A percentile compares a stretch with the other conserved stretches of the same genome.
Conservation (phyloP, 2,113 vertebrate species). For the Calidris pugnax region DNA sequence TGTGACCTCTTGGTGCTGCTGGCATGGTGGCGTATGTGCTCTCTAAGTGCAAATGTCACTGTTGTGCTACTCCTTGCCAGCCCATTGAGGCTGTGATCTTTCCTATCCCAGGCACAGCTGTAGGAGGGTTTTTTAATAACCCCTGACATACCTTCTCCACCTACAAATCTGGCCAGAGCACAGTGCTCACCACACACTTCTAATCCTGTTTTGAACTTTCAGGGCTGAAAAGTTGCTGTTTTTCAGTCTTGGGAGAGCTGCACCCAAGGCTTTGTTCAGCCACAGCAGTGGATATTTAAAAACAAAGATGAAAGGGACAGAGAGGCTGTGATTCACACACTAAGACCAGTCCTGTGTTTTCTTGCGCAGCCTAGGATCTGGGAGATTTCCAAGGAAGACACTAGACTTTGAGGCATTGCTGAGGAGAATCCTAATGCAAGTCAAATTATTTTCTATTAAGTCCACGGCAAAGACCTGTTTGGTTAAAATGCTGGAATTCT, state of each 20-base stretch:
- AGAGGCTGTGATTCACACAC: neutral
- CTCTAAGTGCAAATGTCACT: neutral
- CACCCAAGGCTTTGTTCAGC: neutral
- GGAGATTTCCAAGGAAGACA: neutral
- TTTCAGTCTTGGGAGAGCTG: neutral
- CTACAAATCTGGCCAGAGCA: neutral
- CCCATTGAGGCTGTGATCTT: neutral
- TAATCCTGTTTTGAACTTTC: neutral
- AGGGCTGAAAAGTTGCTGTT: neutral
- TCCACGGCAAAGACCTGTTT: neutral
- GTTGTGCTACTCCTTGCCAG: neutral
- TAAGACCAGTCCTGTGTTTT: neutral
- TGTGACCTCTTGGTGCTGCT: neutral
- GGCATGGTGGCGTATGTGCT: too few relatives aligned
- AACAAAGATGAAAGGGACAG: neutral
- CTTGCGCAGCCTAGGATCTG: neutral
- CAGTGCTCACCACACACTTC: neutral
- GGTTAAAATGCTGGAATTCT: slow-evolving; percentile 30
- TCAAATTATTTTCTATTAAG: slow-evolving; percentile 14
- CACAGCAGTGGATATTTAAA: neutral
- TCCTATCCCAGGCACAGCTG: neutral
- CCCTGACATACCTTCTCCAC: neutral
- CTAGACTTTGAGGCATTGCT: neutral
- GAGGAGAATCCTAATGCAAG: slow-evolving; percentile 2
- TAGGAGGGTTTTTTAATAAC: neutral